These are phyloP conservation scores for Hippocampus guttulatus DNA, from an alignment of 2,113 vertebrate genomes.

Conservation along the genomic window DNA sequence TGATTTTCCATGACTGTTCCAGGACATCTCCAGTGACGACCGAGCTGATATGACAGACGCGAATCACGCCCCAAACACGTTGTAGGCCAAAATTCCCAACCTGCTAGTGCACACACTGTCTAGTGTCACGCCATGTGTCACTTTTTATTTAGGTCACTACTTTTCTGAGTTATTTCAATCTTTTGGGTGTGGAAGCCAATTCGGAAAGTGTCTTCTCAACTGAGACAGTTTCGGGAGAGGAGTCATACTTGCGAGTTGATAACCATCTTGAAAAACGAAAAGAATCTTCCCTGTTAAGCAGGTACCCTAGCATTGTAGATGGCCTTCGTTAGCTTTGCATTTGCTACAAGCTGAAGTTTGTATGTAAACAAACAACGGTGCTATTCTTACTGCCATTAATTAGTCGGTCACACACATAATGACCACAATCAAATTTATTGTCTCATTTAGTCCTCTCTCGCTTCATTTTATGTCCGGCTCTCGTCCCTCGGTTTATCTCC, in stretches of 20 bases:
- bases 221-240: neutral
- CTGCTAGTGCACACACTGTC: neutral
- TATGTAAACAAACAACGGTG: too few relatives aligned
- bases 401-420: too few relatives aligned
- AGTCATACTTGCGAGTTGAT: neutral
- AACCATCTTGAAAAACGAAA: too few relatives aligned
- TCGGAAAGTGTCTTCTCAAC: neutral
- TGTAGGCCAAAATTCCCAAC: neutral
- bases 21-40: neutral
- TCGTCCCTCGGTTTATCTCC: too few relatives aligned
- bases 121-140: constrained; percentile 2
- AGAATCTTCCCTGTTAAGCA: neutral
- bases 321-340: too few relatives aligned
- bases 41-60: neutral
- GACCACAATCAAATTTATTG: too few relatives aligned
- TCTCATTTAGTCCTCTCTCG: too few relatives aligned
- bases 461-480: too few relatives aligned
- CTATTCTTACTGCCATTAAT: too few relatives aligned
- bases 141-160: constrained; percentile 6
- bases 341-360: too few relatives aligned
- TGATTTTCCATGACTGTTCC: neutral
- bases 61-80: neutral
- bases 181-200: neutral
- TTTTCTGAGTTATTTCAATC: constrained; percentile 5
- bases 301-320: neutral